Evolutionary conservation across 2,797 vertebrate species (phyloP), one percentile per base, ranked within the genome.

Genomic region (Novumbra hubbsi): DNA sequence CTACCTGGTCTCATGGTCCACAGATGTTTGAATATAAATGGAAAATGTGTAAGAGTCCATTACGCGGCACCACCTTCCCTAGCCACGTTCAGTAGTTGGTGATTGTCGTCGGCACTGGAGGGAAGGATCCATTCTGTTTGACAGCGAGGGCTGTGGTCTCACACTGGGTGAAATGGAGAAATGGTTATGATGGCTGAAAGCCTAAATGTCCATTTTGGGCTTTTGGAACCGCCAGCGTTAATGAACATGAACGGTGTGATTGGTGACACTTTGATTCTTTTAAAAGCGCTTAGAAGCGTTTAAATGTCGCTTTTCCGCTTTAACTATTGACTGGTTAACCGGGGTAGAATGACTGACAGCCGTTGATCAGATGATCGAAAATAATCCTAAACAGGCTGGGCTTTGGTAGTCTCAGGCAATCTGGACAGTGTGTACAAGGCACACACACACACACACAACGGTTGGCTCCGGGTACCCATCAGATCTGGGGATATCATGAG

Each of bases 401-500:
- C 74, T 80, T 64, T 30, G 66, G 81, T 82, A 83, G 76, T 78
- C 81, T 74, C 75, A 72, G 77, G 79, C 80, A 45, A 68, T 85
- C 78, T 79, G 16, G 78, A 86, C 80, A 85, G 55, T 84, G 85
- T 86, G 84, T 84, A 84, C 85, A 84, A 82, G 84, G 76, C 75
- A 68, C 52, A 30, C 85, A 83, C 85, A 88, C 89, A 88, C 86
- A 89, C 82, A 76, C 68, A 78, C 87, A 81, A 87, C 83, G 86
- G 88, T 90, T 87, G 84, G 80, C 87, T 84, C 82, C 82, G 85
- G 85, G 85, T 79, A 80, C 84, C 76, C 77, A 52, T 86, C 85
- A 89, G 89, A 91, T 91, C 89, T 81, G 77, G 80, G 73, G 68
- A 87, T 88, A 91, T 90, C 88, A 87, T 78, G 83, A 78, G 84